Evolutionary conservation across 2,888 invertebrate genomes (phyloP).

Genomic region (Athetis lepigone): DNA sequence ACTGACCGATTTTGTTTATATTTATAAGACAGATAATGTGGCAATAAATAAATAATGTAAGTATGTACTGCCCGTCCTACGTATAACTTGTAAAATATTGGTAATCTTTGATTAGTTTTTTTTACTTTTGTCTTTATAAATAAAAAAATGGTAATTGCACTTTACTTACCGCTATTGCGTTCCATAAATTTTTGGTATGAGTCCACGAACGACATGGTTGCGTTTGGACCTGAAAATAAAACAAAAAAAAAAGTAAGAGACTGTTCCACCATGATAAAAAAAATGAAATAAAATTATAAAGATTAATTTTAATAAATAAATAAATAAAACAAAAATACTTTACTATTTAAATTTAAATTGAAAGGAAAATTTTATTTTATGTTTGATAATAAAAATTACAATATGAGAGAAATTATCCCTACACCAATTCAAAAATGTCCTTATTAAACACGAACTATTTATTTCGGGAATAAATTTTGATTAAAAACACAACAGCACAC

Average conservation of each 20-base stretch:
- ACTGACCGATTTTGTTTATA: no score
- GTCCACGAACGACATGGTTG: constrained; percentile 84
- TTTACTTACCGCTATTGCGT: constrained; percentile 86
- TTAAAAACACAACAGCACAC: no score
- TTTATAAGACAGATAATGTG: no score
- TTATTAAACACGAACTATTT: no score
- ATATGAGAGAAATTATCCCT: no score
- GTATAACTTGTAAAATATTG: neutral
- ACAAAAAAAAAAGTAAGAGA: neutral
- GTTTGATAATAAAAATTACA: no score
- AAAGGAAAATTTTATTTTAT: no score
- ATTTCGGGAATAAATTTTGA: neutral
- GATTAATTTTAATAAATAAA: neutral
- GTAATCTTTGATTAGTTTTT: neutral
- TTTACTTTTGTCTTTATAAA: neutral
- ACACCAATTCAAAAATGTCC: no score
- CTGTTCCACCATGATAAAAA: neutral
- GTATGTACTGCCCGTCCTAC: neutral
- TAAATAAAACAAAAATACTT: no score
- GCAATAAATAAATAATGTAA: no score
- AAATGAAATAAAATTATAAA: neutral
- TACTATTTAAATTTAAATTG: no score
- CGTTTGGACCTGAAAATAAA: constrained; percentile 66
- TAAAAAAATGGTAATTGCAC: no score
- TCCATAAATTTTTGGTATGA: constrained; percentile 88